Evolutionary conservation across 2,113 vertebrate species (phyloP), one percentile per base, ranked within the genome.

Genomic region (Psittacara wagleri): DNA sequence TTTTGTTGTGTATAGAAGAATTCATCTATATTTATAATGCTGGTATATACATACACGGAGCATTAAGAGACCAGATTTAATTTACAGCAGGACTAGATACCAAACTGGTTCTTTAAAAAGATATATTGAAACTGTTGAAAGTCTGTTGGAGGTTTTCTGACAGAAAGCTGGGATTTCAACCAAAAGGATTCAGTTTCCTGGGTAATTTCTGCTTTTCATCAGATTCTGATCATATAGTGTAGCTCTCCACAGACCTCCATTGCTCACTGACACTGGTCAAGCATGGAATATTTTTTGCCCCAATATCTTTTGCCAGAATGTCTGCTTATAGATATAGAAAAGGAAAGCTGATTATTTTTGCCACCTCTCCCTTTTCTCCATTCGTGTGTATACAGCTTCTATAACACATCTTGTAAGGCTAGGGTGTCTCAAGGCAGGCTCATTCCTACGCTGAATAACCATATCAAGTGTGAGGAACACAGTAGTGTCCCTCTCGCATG

Each of bases 191-290:
- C 88, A 11, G 10, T 91, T 94, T 86, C 7, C 3, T 81, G 74
- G 11, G 52, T 95, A 84, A 92, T 64, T 91, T 92, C 91, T 94
- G 83, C 35, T 81, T 96, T 95, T 94, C 73, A 86, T 92, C 83
- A 91, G 72, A 27, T 35, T 39, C 68, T 88, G 83, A 89, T 94
- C 55, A 48, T 61, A 27, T 17, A 72, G 69, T 35, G 28, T 78
- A 92, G 33, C 29, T 78, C 33, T 78, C 23, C 1, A 3, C 31
- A 54, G 51, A 78, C 29, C 20, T 89, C 51, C 17, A 68, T 64
- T 89, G 73, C 86, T 75, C 83, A 62, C 87, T 75, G 86, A 69
- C 68, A 57, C 57, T 2, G 1, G 52, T 92, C 80, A 86, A 72
- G 18, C 16, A 4, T 28, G 55, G 20, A 67, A 37, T 88, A 75